Base-by-base conservation (phyloP, 2,113 vertebrate genomes). In the Carassius carassius region DNA sequence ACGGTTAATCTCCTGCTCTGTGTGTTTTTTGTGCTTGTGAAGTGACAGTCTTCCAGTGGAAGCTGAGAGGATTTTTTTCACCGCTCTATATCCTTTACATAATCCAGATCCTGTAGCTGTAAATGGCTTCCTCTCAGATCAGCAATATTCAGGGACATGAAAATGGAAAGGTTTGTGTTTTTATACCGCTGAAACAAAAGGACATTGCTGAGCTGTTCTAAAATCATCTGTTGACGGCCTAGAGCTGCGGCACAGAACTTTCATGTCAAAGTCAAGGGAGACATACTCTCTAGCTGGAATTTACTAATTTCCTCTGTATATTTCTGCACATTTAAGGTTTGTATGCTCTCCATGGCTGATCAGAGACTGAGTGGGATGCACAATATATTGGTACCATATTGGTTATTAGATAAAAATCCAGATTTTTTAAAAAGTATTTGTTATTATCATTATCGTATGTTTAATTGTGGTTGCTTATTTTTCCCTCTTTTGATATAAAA, bases 201-300 rank as follows among this genome's bases (percentile, higher is more conserved):
- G 87, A 86, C 85, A 84, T 73, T 88, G 87, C 87, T 88, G 87
- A 88, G 85, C 84, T 82, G 85, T 86, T 72, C 77, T 32, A 84
- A 86, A 74, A 70, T 81, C 72, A 88, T 84, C 63, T 23, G 78
- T 70, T 51, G 65, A 73, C 41, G 49, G 58, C 73, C 84, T 47
- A 23, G 79, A 82, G 85, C 81, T 51, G 19, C 65, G 12, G 67
- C 51, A 70, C 81, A 47, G 19, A 82, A 78, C 85, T 84, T 76
- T 84, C 41, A 81, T 74, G 81, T 83, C 84, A 87, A 85, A 85
- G 86, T 87, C 86, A 83, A 32, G 19, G 10, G 25, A 41, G 4
- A 60, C 65, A 37, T 85, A 72, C 63, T 5, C 16, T 47, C n/a
- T 8, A 17, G 6, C 13, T 25, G 47, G 44, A 75, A 75, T 75